phyloP scores from a whole-genome alignment of 2,113 vertebrate genomes.

The Xiphorhynchus elegans region DNA sequence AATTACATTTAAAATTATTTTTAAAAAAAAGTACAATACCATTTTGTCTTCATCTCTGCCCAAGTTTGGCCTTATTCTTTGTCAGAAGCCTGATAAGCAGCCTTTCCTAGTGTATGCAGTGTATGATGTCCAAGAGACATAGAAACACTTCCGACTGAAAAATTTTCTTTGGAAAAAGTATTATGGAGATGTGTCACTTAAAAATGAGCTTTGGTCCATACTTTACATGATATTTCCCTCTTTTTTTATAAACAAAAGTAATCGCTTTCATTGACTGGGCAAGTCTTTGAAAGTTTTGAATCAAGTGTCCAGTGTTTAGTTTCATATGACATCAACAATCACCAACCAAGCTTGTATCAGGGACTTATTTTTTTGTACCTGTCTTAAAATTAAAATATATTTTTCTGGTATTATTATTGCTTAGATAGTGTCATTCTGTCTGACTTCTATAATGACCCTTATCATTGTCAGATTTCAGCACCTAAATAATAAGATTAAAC shows the following conservation, averaged over 20 bases:
- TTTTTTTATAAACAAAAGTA: not conserved
- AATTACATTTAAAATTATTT: not conserved
- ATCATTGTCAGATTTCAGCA: not conserved
- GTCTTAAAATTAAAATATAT: not conserved
- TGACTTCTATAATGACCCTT: not conserved
- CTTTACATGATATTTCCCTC: not conserved
- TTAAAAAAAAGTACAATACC: accelerated
- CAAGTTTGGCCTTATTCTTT: not conserved
- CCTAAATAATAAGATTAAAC: not conserved
- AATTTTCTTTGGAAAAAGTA: not conserved
- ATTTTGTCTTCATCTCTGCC: not conserved
- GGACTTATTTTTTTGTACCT: not conserved
- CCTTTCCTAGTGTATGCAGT: not conserved
- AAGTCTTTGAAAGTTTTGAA: not conserved
- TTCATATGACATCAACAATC: not conserved
- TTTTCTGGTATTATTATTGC: not conserved
- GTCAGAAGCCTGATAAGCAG: not conserved
- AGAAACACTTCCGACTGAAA: not conserved
- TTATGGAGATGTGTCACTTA: not conserved
- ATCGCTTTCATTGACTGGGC: not conserved
- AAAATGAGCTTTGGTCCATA: not conserved
- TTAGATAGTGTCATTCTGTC: not conserved
- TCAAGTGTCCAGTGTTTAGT: not conserved
- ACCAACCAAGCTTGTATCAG: not conserved
- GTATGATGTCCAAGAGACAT: not conserved